These are phyloP conservation scores for Agonopterix arenella DNA, from an alignment of 2,888 invertebrate species.

Conservation along the genomic window DNA sequence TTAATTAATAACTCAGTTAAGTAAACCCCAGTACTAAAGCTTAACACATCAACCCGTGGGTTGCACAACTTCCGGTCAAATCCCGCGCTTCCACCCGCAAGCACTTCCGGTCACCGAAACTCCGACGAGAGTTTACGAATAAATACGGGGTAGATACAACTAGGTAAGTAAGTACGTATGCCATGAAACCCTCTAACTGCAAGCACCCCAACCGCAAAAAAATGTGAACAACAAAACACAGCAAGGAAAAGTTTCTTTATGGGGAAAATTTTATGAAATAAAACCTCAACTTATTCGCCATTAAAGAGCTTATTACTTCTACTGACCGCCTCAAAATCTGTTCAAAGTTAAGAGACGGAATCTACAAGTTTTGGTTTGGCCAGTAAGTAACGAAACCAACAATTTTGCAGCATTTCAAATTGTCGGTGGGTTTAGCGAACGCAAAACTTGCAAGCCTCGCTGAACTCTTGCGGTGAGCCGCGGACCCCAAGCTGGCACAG, in stretches of 20 bases:
- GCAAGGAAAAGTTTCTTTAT: no score
- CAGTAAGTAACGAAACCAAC: neutral
- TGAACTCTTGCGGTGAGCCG: constrained; percentile 42
- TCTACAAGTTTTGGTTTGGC: no score
- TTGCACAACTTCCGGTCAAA: constrained; percentile 65
- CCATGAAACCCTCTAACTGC: no score
- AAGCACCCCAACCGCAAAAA: no score
- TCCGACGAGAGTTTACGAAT: constrained; percentile 21
- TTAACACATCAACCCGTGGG: constrained; percentile 61
- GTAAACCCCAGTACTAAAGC: constrained; percentile 52
- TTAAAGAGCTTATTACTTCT: no score
- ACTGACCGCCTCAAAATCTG: no score
- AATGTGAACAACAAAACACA: no score
- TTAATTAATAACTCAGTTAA: constrained; percentile 71
- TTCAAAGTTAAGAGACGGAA: no score
- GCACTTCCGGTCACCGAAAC: constrained; percentile 65
- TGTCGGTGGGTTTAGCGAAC: constrained; percentile 29
- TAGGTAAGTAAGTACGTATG: neutral
- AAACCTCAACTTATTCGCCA: no score
- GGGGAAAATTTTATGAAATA: no score
- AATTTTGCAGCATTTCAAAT: constrained; percentile 8
- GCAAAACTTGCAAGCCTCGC: constrained; percentile 34
- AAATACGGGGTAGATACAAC: neutral
- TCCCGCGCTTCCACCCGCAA: constrained; percentile 57
- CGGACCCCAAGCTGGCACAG: constrained; percentile 34